phyloP scores from a whole-genome alignment of 2,113 vertebrate genomes.

The Rissa tridactyla region DNA sequence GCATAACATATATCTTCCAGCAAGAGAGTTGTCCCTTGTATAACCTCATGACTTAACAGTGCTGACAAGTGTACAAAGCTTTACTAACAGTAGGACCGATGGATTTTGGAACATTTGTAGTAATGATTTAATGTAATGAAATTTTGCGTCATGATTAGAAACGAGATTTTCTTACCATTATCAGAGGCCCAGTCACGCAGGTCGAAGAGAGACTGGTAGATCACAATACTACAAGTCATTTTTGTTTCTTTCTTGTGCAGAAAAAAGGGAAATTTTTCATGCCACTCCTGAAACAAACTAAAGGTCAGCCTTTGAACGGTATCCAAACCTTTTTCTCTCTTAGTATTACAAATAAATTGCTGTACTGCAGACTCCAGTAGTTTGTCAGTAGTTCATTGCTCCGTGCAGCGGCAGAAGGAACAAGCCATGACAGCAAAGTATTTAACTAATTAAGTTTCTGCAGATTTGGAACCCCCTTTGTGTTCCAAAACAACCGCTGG shows the following conservation, averaged over 20 bases:
- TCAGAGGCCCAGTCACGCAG: background rate
- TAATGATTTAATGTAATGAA: background rate
- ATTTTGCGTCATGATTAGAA: background rate
- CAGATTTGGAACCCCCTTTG: background rate
- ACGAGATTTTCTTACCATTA: background rate
- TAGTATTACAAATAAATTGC: conserved; percentile 7
- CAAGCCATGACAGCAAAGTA: background rate
- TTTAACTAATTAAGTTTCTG: conserved; percentile 18
- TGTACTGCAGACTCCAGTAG: background rate
- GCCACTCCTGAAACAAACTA: conserved; percentile 29
- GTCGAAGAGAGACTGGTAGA: background rate
- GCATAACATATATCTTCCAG: background rate
- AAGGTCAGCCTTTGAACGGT: conserved; percentile 55
- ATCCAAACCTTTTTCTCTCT: conserved; percentile 27
- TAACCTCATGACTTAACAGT: background rate
- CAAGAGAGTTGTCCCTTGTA: background rate
- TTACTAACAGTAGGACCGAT: background rate
- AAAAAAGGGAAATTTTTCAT: conserved; percentile 20
- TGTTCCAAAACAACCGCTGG: conserved; percentile 12
- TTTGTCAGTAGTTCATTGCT: background rate
- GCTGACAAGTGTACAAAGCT: background rate
- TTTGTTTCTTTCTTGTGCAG: background rate
- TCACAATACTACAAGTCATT: background rate
- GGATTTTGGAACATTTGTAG: background rate
- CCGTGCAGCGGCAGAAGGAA: background rate